phyloP scores from a whole-genome alignment of 53 echinoderm and acorn worm genomes.

The Echinarachnius parma region DNA sequence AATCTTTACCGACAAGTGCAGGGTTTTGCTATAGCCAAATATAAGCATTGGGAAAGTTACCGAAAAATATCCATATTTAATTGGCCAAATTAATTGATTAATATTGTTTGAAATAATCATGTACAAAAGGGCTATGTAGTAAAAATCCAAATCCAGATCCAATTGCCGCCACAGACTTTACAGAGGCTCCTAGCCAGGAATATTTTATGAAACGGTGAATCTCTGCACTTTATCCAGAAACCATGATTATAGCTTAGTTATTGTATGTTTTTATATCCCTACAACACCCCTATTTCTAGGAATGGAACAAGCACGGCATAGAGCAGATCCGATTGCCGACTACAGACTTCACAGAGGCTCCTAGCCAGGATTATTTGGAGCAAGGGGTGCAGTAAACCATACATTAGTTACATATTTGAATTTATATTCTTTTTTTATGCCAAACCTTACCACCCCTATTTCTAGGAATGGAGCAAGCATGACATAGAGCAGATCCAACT shows the following conservation, averaged over 20 bases:
- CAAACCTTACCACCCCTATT: not conserved
- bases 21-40: too few relatives aligned
- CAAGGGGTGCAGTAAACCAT: slow-evolving; percentile 61
- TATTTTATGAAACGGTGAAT: slow-evolving; percentile 58
- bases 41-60: too few relatives aligned
- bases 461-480: slow-evolving; percentile 68
- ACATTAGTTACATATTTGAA: not conserved
- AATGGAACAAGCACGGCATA: slow-evolving; percentile 70
- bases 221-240: slow-evolving; percentile 54
- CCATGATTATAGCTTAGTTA: not conserved
- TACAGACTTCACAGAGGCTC: slow-evolving; percentile 69
- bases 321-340: slow-evolving; percentile 63
- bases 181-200: slow-evolving; percentile 68
- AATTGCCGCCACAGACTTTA: slow-evolving; percentile 71
- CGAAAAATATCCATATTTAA: too few relatives aligned
- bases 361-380: slow-evolving; percentile 62
- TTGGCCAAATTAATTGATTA: too few relatives aligned
- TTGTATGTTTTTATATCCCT: too few relatives aligned
- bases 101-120: too few relatives aligned
- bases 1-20: too few relatives aligned
- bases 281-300: slow-evolving; percentile 32
- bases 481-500: slow-evolving; percentile 62
- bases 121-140: too few relatives aligned
- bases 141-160: too few relatives aligned
- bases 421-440: not conserved